Percentiles rank a stretch among this genome's conserved stretches.
These are phyloP conservation scores for Pseudopipra pipra DNA, from an alignment of 2,113 vertebrate species.

Conservation along the genomic window DNA sequence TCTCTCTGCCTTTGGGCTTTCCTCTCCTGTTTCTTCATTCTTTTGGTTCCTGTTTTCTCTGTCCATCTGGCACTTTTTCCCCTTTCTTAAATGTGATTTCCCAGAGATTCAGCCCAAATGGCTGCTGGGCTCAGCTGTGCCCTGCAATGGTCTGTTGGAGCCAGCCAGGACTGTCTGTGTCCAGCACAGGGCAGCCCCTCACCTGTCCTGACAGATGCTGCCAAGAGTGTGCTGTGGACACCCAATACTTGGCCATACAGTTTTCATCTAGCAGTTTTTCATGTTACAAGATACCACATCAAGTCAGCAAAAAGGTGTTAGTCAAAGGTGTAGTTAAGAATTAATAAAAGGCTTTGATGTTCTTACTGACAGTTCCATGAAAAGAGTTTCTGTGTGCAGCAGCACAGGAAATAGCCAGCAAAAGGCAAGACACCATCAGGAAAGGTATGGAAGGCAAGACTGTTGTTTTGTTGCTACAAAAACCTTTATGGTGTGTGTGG, in stretches of 20 bases:
- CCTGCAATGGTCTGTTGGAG: background rate
- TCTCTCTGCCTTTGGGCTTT: background rate
- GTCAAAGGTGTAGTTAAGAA: background rate
- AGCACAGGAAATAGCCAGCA: background rate
- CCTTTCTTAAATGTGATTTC: background rate
- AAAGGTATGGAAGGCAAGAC: background rate
- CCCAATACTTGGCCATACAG: background rate
- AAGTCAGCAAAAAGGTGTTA: background rate
- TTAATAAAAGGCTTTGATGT: background rate
- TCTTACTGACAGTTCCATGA: background rate
- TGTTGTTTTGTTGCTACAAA: background rate
- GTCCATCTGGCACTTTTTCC: background rate
- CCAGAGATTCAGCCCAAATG: background rate
- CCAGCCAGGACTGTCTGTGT: background rate
- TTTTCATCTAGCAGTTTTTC: background rate
- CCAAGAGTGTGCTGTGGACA: background rate
- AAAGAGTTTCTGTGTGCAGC: background rate
- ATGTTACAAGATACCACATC: background rate
- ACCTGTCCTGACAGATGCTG: background rate
- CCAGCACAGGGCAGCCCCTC: rapidly evolving
- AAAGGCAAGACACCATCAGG: background rate
- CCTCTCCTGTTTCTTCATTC: background rate
- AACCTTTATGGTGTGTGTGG: background rate
- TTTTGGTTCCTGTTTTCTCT: background rate
- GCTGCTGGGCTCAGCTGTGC: background rate